Base-by-base conservation (phyloP, 2,113 vertebrate genomes). In the Panthera tigris region DNA sequence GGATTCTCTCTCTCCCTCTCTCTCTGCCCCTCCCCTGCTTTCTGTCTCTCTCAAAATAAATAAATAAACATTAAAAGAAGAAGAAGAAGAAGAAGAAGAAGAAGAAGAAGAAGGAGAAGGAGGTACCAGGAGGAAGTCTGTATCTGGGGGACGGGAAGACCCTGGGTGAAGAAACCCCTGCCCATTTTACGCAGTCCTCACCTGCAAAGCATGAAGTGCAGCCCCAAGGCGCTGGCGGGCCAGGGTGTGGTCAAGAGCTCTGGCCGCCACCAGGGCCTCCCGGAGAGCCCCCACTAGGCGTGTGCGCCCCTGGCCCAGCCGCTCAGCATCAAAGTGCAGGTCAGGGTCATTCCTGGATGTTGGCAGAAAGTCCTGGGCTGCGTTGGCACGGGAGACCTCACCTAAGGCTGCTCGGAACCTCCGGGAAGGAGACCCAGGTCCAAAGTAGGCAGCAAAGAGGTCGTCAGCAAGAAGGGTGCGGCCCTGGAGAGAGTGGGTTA, bases 261-360 rank as follows among this genome's bases (percentile, higher is more conserved):
- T 96, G 27, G 98, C 96, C 0, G 98, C 99, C 7, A 98, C 96
- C 83, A 99, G 66, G 9, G 98, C 98, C 91, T 99, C 98, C 48
- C 96, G 94, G 91, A 99, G 99, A 88, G 99, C 96, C 50, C 98
- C 95, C 25, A 97, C 97, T 50, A 99, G 93, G 92, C 97, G 98
- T 36, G 76, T 45, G 0, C 88, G 98, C 39, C 99, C 98, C 52
- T 95, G 98, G 63, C 97, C 97, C 65, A 99, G 96, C 5, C 89
- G 97, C 96, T 99, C 99, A 0, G 99, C 99, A 96, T 99, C 99
- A 63, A 99, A 99, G 98, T 99, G 99, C 96, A 99, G 98, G 68
- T 99, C 96, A 0, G 99, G 99, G 95, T 99, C 97, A 0, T 98
- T 98, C 69, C 94, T 98, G 11, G 99, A 99, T 82, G 98, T 95